Evolutionary conservation across 2,113 vertebrate species (phyloP).

Genomic region (Drymodes brunneopygia): DNA sequence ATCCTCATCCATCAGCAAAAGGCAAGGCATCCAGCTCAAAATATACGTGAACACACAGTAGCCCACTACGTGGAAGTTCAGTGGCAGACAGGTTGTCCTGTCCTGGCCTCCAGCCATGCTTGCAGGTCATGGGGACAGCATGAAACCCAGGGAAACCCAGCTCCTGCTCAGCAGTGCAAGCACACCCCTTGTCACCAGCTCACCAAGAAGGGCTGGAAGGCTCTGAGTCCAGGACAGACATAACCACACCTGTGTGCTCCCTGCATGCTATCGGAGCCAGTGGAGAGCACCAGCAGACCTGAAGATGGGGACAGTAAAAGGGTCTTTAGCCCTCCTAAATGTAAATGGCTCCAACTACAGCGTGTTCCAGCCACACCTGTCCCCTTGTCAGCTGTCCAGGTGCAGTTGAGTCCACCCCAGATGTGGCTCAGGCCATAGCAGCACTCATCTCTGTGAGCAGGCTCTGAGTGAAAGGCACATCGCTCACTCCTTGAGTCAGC

Average conservation of each 20-base stretch:
- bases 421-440: fast-evolving
- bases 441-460: background rate
- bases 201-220: background rate
- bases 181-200: background rate
- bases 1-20: background rate
- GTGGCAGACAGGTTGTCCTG: background rate
- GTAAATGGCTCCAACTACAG: background rate
- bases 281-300: background rate
- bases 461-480: background rate
- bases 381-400: background rate
- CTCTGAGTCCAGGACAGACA: background rate
- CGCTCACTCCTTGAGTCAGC: background rate
- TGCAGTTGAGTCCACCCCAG: too few relatives aligned
- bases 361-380: background rate
- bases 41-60: background rate
- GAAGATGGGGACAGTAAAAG: background rate
- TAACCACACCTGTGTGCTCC: background rate
- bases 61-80: background rate
- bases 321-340: background rate
- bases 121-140: background rate
- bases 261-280: background rate
- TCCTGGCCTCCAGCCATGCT: background rate
- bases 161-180: background rate
- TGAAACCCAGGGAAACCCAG: background rate
- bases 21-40: background rate